phyloP scores from a whole-genome alignment of 64 coral and sea anemone genomes.

The Cladopsammia gracilis region DNA sequence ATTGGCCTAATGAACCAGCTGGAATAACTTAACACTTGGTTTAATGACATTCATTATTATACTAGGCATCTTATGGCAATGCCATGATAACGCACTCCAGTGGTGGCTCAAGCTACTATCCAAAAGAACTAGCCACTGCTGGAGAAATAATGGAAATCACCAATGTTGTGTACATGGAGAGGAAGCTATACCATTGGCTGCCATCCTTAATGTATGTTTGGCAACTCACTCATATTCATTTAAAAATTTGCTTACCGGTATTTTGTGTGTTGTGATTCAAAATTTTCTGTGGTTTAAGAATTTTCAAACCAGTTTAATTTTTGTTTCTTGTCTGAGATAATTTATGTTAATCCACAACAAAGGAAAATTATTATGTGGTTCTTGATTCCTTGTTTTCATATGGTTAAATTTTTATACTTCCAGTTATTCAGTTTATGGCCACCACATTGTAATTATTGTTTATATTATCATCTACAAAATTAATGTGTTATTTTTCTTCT shows the following conservation, averaged over 20 bases:
- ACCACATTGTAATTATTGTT: no score
- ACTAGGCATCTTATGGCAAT: not conserved
- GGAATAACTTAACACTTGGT: not conserved
- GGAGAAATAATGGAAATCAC: not conserved
- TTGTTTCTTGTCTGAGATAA: no score
- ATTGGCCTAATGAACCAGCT: not conserved
- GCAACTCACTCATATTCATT: no score
- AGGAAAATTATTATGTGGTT: not conserved
- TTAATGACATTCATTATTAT: not conserved
- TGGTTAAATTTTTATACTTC: no score
- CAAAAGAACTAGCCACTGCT: not conserved
- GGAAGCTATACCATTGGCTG: not conserved
- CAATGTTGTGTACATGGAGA: constrained; percentile 23
- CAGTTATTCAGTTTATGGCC: no score
- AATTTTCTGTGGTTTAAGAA: no score
- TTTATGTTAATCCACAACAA: no score
- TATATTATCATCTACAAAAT: not conserved
- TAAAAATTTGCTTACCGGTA: no score
- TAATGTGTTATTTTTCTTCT: not conserved
- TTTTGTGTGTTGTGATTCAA: no score
- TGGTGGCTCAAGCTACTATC: not conserved
- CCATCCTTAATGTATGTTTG: constrained; percentile 30
- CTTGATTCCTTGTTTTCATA: not conserved
- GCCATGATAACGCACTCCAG: not conserved
- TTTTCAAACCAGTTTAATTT: no score